phyloP scores from a whole-genome alignment of 2,113 vertebrate species.

The Percina caprodes region DNA sequence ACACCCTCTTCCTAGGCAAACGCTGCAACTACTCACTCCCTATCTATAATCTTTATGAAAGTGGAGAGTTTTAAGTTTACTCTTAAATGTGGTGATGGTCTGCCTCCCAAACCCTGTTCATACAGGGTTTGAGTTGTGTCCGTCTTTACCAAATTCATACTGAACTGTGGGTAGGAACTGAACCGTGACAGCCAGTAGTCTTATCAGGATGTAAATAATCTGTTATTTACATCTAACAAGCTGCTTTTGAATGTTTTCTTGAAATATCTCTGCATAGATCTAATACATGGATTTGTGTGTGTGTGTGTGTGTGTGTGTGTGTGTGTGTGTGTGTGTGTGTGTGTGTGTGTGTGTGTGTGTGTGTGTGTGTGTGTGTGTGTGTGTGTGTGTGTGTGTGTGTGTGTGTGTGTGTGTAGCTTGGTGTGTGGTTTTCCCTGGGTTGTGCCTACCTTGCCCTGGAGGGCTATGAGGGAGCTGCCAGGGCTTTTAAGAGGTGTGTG shows the following conservation, averaged over 20 bases:
- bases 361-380: slow-evolving; percentile 14
- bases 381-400: slow-evolving; percentile 1
- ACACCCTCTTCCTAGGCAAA: too few species aligned
- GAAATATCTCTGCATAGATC: background rate
- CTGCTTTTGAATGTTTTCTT: background rate
- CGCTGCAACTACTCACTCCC: too few species aligned
- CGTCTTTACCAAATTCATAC: too few species aligned
- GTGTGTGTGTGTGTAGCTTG: slow-evolving; percentile 82
- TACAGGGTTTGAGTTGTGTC: too few species aligned
- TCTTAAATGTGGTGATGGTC: too few species aligned
- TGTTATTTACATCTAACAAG: background rate
- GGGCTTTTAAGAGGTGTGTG: slow-evolving; percentile 94
- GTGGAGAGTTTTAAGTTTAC: too few species aligned
- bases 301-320: slow-evolving; percentile 2
- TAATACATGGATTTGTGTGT: slow-evolving; percentile 2
- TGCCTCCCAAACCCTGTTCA: too few species aligned
- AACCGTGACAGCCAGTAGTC: background rate
- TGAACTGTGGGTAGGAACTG: too few species aligned
- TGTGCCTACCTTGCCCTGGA: slow-evolving; percentile 94
- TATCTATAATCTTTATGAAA: too few species aligned
- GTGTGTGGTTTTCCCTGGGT: slow-evolving; percentile 98
- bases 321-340: slow-evolving; percentile 84
- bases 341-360: slow-evolving; percentile 14
- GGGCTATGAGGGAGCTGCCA: slow-evolving; percentile 92
- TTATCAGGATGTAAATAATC: background rate